Conservation (phyloP, 2,888 invertebrate genomes). For the Epiblema foenella region DNA sequence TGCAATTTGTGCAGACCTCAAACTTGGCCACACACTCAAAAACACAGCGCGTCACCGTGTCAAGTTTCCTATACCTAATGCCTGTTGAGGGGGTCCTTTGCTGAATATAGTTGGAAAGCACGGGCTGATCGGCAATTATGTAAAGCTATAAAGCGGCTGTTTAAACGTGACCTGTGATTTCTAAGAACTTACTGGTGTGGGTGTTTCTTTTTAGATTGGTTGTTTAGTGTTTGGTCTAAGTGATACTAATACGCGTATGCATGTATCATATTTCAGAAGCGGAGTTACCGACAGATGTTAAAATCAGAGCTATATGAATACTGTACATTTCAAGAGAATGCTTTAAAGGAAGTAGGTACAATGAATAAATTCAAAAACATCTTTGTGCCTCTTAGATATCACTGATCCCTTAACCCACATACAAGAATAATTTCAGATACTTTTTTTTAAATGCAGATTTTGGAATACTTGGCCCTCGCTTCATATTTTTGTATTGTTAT, state of each 20-base stretch:
- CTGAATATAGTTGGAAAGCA: constrained; percentile 38
- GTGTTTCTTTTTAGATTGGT: constrained; percentile 42
- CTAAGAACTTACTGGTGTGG: constrained; percentile 32
- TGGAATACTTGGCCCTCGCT: no score
- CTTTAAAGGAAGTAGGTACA: no score
- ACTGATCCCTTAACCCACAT: no score
- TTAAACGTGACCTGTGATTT: constrained; percentile 42
- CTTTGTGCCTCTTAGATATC: no score
- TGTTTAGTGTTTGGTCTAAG: constrained; percentile 18
- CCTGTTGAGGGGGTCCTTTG: constrained; percentile 6
- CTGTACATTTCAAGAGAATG: no score
- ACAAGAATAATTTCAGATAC: no score
- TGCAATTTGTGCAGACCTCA: constrained; percentile 37
- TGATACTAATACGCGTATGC: background rate
- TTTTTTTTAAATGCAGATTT: no score
- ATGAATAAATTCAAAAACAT: no score
- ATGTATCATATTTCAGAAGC: background rate
- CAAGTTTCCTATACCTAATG: background rate
- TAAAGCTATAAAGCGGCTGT: constrained; percentile 42
- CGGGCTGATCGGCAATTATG: constrained; percentile 41
- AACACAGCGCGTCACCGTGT: constrained; percentile 18
- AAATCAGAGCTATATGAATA: background rate
- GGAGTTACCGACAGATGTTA: background rate
- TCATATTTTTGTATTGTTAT: no score
- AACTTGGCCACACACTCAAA: constrained; percentile 6